Evolutionary conservation across 2,797 vertebrate genomes (phyloP).

Genomic region (Hirundo rustica): DNA sequence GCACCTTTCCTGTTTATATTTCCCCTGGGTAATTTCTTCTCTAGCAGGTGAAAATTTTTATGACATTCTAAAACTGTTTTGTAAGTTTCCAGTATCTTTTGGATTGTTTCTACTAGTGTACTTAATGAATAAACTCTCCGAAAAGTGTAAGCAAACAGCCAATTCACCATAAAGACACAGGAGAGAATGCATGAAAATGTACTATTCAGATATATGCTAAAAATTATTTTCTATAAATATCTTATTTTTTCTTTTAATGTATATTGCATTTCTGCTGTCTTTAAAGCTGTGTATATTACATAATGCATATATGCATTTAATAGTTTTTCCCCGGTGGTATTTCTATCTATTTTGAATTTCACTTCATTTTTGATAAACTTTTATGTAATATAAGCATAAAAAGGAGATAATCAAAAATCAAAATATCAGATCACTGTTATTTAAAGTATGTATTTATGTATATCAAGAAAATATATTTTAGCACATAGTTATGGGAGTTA

Average conservation of each 20-base stretch:
- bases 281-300: background rate
- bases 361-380: background rate
- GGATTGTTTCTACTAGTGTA: background rate
- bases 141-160: conserved; percentile 14
- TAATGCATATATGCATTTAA: background rate
- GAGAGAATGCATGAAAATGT: background rate
- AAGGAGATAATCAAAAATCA: background rate
- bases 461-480: background rate
- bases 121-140: background rate
- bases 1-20: background rate
- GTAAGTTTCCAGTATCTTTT: background rate
- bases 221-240: background rate
- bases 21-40: background rate
- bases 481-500: background rate
- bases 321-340: background rate
- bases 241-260: background rate
- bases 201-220: background rate
- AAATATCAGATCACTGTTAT: background rate
- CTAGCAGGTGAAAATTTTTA: background rate
- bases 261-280: background rate
- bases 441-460: background rate
- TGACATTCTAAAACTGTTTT: background rate
- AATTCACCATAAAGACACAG: background rate
- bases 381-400: background rate
- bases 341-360: background rate